These are phyloP conservation scores for Pipa parva DNA, from an alignment of 2,113 vertebrate species.

Conservation along the genomic window DNA sequence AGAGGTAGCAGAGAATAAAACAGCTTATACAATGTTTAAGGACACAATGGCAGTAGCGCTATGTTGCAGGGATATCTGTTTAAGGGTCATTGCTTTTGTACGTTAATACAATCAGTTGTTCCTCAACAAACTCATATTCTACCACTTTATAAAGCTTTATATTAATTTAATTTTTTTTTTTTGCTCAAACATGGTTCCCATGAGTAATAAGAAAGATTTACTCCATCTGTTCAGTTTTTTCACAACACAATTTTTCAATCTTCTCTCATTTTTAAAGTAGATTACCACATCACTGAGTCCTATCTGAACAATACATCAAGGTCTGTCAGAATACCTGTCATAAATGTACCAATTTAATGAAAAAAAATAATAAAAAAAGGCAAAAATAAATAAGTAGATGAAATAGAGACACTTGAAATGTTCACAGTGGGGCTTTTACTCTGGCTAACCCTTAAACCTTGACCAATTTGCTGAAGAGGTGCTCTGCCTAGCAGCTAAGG, in stretches of 20 bases:
- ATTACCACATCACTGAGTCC: background rate
- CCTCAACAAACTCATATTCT: background rate
- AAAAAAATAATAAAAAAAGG: background rate
- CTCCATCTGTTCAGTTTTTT: background rate
- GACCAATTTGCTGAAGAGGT: background rate
- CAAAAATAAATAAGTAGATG: background rate
- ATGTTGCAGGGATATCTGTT: background rate
- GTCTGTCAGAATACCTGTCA: background rate
- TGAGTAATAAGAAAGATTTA: background rate
- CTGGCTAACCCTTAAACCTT: background rate
- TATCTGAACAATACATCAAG: background rate
- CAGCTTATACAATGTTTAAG: too few species aligned
- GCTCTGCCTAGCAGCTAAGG: background rate
- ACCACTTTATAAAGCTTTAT: background rate
- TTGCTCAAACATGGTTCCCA: background rate
- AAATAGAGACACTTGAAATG: background rate
- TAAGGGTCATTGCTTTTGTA: background rate
- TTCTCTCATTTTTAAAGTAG: background rate
- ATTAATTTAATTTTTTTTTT: background rate
- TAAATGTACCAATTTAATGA: background rate
- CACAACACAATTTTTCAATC: constrained; percentile 4
- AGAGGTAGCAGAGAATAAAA: too few species aligned
- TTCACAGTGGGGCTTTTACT: background rate
- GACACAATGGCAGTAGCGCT: too few species aligned
- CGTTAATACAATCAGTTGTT: too few species aligned